phyloP scores from a whole-genome alignment of 2,113 vertebrate species.

The Pelecanoides urinatrix region DNA sequence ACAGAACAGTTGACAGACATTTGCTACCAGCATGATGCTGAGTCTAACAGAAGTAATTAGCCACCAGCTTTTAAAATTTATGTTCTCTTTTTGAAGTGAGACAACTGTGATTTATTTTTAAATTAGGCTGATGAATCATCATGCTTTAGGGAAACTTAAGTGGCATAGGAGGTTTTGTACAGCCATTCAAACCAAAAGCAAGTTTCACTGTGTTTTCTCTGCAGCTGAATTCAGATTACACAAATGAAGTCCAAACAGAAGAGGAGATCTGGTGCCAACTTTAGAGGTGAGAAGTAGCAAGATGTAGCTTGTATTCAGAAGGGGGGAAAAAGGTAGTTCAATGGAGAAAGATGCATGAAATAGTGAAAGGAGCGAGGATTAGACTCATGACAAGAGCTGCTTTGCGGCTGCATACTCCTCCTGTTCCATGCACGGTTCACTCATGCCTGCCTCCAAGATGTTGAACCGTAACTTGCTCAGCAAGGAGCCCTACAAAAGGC shows the following conservation, averaged over 20 bases:
- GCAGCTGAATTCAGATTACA: background rate
- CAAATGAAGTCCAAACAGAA: background rate
- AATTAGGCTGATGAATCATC: background rate
- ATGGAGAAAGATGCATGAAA: background rate
- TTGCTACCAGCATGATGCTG: background rate
- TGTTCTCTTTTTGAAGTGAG: background rate
- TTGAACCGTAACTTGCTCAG: background rate
- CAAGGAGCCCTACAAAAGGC: background rate
- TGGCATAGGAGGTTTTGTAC: background rate
- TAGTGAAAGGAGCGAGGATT: background rate
- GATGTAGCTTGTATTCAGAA: accelerated
- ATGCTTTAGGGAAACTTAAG: background rate
- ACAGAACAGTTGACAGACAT: background rate
- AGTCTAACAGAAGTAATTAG: background rate
- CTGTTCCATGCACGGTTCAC: background rate
- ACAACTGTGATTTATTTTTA: background rate
- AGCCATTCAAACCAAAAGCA: background rate
- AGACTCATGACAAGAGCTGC: background rate
- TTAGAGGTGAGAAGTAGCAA: background rate
- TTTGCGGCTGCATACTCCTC: background rate
- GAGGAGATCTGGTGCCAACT: background rate
- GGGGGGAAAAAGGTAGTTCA: accelerated
- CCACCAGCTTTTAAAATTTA: background rate
- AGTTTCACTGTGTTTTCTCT: background rate
- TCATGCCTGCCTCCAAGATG: background rate